phyloP scores from a whole-genome alignment of 2,888 invertebrate species.

The Metallyticus violacea region DNA sequence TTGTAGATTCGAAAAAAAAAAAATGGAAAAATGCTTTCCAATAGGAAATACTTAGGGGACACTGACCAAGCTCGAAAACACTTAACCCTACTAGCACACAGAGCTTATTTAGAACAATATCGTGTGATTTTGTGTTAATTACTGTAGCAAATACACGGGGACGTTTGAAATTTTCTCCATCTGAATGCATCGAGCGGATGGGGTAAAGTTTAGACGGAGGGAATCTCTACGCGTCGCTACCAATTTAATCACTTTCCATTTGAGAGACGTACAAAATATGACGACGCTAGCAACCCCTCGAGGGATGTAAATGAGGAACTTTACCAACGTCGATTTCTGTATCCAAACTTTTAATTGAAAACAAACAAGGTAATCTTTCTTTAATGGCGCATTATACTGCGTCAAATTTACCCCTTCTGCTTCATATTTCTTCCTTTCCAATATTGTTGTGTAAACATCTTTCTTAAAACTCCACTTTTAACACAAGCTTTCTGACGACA shows the following conservation, averaged over 20 bases:
- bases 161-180: no score
- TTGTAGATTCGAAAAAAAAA: no score
- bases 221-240: neutral
- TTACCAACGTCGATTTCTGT: constrained; percentile 8
- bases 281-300: neutral
- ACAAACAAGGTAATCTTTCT: constrained; percentile 27
- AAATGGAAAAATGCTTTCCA: no score
- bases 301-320: neutral
- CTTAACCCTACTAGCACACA: neutral
- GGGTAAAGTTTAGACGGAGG: no score
- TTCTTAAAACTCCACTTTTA: no score
- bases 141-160: neutral
- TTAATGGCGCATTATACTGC: constrained; percentile 18
- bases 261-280: neutral
- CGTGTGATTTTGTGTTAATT: neutral
- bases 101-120: neutral
- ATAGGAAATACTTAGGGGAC: no score
- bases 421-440: no score
- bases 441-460: no score
- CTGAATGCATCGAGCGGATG: neutral
- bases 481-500: no score
- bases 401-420: neutral
- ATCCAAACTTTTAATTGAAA: constrained; percentile 28
- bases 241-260: neutral
- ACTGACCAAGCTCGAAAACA: neutral